phyloP scores from a whole-genome alignment of 2,888 invertebrate genomes.

The Crocallis elinguaria region DNA sequence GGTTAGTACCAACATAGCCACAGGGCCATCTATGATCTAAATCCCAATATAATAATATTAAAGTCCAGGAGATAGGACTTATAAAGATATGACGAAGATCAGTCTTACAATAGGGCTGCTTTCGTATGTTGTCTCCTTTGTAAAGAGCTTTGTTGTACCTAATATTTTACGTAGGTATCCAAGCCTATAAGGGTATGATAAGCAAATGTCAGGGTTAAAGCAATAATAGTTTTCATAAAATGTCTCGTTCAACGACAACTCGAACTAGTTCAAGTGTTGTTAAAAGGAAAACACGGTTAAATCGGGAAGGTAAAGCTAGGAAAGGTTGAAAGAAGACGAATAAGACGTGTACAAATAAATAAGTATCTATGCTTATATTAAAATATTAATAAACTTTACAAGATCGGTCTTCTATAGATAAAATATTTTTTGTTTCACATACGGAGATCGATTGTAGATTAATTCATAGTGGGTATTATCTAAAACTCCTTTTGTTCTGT shows the following conservation, averaged over 20 bases:
- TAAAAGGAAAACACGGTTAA: not conserved
- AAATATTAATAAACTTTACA: too few relatives aligned
- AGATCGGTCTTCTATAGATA: too few relatives aligned
- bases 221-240: slow-evolving; percentile 10
- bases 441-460: too few relatives aligned
- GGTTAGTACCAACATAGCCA: too few relatives aligned
- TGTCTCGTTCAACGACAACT: not conserved
- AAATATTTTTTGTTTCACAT: too few relatives aligned
- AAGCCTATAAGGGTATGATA: slow-evolving; percentile 12
- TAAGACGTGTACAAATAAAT: too few relatives aligned
- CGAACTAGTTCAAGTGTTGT: not conserved
- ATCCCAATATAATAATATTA: slow-evolving; percentile 57
- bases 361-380: too few relatives aligned
- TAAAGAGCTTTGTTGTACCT: slow-evolving; percentile 16
- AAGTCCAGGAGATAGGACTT: slow-evolving; percentile 60
- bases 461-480: too few relatives aligned
- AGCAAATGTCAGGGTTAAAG: slow-evolving; percentile 10
- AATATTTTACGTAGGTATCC: slow-evolving; percentile 40
- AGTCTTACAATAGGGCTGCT: slow-evolving; percentile 53
- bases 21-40: too few relatives aligned
- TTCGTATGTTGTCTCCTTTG: slow-evolving; percentile 55
- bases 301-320: too few relatives aligned
- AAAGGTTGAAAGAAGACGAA: too few relatives aligned
- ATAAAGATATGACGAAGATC: slow-evolving; percentile 67
- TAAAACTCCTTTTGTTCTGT: too few relatives aligned